Evolutionary conservation across 2,888 invertebrate genomes (phyloP), one percentile per base, ranked within the genome.

Genomic region (Orchestes rusci): DNA sequence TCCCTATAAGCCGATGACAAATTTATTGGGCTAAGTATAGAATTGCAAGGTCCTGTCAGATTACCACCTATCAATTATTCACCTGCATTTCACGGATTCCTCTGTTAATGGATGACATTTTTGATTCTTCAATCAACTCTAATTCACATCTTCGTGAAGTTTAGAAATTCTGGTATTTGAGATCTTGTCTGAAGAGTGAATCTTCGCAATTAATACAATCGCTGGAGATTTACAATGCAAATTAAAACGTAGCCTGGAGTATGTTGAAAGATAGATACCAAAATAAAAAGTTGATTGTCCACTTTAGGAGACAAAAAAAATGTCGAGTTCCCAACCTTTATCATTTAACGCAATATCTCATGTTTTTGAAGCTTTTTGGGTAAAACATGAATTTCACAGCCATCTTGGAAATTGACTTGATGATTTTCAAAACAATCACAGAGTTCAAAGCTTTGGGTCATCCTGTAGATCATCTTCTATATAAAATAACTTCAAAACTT

Each of bases 101-200:
- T 7, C 10, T n/a, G n/a, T n/a, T 5, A 7, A 7, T 23, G 5
- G 5, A 23, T 23, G 23, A 23, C 10, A 23, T 23, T 23, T 38
- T 38, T 38, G 29, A 38, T 13, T 27, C 39, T 12, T 30, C 29
- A 29, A 15, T 38, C n/a, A 3, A 38, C 5, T 16, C 27, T 5
- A n/a, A 38, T 29, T 38, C 4, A 10, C 3, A 3, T 4, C 4
- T 30, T 38, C 4, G 19, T 5, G 33, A 49, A 10, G 30, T 40
- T 15, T 34, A 45, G 19, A 49, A 49, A 39, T 49, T 45, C 31
- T 39, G 43, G 32, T 49, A 51, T 29, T 37, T 51, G 36, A 37
- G 39, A 39, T 43, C 48, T 10, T 49, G 45, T 40, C 19, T 51
- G 2, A 32, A 39, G 13, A 40, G 46, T 5, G 40, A 45, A 39